Conservation (phyloP, 2,888 invertebrate species). For the Tachina lurida region DNA sequence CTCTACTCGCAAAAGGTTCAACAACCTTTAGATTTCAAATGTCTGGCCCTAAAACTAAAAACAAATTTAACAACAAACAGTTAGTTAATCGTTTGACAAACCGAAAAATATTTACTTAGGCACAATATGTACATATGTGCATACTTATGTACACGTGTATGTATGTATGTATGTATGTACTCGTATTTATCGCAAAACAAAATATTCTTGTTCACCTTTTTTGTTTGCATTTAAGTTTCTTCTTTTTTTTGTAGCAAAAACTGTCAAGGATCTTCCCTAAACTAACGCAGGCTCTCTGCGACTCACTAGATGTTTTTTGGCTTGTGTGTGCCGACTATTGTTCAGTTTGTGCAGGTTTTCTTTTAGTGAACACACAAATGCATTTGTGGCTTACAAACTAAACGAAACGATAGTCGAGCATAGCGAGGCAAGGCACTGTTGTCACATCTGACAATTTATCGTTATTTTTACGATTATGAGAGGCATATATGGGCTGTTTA, state of each 20-base stretch:
- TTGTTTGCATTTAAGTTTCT: conserved; percentile 11
- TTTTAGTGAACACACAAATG: conserved; percentile 26
- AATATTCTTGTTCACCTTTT: conserved; percentile 26
- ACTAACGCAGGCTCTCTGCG: conserved; percentile 9
- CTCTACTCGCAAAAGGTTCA: conserved; percentile 48
- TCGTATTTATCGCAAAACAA: conserved; percentile 32
- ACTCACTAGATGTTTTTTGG: conserved; percentile 5
- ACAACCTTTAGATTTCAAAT: conserved; percentile 69
- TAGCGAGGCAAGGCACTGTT: not conserved
- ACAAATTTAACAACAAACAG: conserved; percentile 49
- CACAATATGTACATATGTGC: no score
- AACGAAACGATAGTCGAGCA: not conserved
- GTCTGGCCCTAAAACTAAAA: conserved; percentile 47
- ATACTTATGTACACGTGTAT: no score
- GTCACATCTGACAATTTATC: no score
- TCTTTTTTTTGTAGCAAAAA: conserved; percentile 28
- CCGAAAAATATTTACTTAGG: conserved; percentile 33
- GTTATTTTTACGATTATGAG: not conserved
- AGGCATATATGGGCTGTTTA: not conserved
- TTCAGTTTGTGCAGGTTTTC: conserved; percentile 47
- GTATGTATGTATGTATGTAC: not conserved
- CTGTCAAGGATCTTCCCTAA: conserved; percentile 52
- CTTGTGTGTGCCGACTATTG: conserved; percentile 19
- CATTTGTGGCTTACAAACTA: no score
- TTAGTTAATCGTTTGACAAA: conserved; percentile 70